Base-by-base conservation (phyloP, 30 jellyfish, hydroid and myxozoan genomes). In the Pseudorhiza aurosa region DNA sequence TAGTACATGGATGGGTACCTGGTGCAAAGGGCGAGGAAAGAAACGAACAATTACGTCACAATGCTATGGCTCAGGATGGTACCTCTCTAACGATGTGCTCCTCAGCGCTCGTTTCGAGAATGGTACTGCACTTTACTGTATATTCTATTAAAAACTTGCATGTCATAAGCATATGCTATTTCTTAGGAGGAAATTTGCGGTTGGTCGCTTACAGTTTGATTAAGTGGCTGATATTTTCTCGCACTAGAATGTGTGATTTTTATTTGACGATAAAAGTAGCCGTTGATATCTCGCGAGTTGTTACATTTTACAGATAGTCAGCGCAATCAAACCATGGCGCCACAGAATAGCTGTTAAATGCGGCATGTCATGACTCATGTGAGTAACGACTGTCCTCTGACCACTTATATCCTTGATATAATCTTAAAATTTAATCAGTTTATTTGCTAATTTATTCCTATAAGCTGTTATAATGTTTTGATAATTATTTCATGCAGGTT, bases 291-390 rank as follows among this genome's bases (percentile, higher is more conserved):
- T 58, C 33, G 68, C 79, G 70, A 42, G 88, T 58, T 75, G 79
- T 45, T 21, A 44, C 58, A 46, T 75, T 75, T 75, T 60, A 4
- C 88, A 75, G 71, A 7, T 75, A 58, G 88, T 75, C 79, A 75
- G 70, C 72, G 72, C 88, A 42, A 58, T 59, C 55, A 25, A 17
- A 75, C 70, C 88, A 42, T 59, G 88, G 88, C 88, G 88, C 88
- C 88, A 75, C 21, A 36, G 19, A 75, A 29, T 36, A 44, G 65
- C 80, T 58, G 78, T 53, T 36, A 64, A 72, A 32, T 40, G 9
- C 65, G 21, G 27, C 22, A 7, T 46, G 65, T 68, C 24, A 65
- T 18, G 43, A 4, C 19, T n/a, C 35, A 17, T 15, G 10, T 11
- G 37, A 33, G 49, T 26, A 8, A 43, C 22, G 14, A 2, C 27